These are phyloP conservation scores for Alloplasta piceator DNA, from an alignment of 2,888 invertebrate species.

Conservation along the genomic window DNA sequence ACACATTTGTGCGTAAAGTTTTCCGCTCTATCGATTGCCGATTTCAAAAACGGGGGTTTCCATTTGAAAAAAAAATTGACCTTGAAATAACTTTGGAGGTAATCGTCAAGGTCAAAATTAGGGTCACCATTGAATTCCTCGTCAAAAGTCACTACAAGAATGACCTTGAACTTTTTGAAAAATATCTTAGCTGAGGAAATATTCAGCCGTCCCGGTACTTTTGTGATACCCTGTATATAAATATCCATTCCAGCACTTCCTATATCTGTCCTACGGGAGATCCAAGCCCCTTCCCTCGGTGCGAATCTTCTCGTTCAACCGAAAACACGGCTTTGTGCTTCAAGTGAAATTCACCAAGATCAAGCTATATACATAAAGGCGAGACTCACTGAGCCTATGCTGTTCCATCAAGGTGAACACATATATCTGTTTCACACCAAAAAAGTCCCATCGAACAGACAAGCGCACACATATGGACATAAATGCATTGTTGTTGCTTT, in stretches of 20 bases:
- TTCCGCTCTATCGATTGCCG: too few species aligned
- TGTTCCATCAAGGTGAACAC: not conserved
- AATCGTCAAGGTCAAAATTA: too few species aligned
- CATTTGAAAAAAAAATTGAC: too few species aligned
- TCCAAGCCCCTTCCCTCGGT: slow-evolving; percentile 22
- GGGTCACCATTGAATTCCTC: too few species aligned
- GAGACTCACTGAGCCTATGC: not conserved
- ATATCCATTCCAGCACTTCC: slow-evolving; percentile 9
- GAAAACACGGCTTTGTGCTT: slow-evolving; percentile 61
- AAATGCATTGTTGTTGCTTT: slow-evolving; percentile 2
- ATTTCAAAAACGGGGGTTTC: too few species aligned
- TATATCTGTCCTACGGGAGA: slow-evolving; percentile 23
- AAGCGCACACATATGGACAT: not conserved
- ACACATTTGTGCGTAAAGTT: too few species aligned
- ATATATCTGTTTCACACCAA: not conserved
- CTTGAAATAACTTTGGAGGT: too few species aligned
- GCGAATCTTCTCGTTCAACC: slow-evolving; percentile 36
- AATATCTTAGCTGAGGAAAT: too few species aligned
- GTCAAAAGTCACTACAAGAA: too few species aligned
- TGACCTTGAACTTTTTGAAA: too few species aligned
- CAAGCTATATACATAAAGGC: slow-evolving; percentile 28
- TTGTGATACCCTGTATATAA: too few species aligned
- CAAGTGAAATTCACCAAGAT: slow-evolving; percentile 47
- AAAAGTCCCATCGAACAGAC: not conserved
- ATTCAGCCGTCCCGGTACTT: too few species aligned